Percentiles rank a stretch among this genome's conserved stretches.
Conservation (phyloP, 2,888 invertebrate genomes). For the Dolichopus griseipennis region DNA sequence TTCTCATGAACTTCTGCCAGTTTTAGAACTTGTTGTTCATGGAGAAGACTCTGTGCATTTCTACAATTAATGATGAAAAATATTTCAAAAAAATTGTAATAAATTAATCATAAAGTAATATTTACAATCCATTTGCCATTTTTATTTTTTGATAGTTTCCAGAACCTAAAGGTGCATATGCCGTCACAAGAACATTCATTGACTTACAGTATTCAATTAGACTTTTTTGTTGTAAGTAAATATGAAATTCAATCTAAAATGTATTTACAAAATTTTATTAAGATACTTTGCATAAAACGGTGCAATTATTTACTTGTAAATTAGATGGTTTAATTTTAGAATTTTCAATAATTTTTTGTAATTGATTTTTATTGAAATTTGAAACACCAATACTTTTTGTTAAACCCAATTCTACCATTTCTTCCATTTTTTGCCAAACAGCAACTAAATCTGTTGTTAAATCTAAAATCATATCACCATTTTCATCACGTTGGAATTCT, state of each 20-base stretch:
- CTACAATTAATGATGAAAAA: constrained; percentile 35
- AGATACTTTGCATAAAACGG: no score
- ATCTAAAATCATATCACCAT: constrained; percentile 55
- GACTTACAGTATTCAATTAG: constrained; percentile 54
- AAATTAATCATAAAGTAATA: no score
- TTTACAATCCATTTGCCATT: constrained; percentile 28
- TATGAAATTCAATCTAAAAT: constrained; percentile 63
- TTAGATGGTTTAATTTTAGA: constrained; percentile 55
- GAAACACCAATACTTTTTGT: constrained; percentile 75
- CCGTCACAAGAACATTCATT: constrained; percentile 61
- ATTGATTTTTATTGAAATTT: constrained; percentile 68
- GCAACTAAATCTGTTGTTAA: constrained; percentile 58
- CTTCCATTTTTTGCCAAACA: constrained; percentile 59
- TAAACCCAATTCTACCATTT: constrained; percentile 49
- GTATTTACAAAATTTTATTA: neutral
- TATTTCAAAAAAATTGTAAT: constrained; percentile 11
- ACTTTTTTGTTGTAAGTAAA: constrained; percentile 64
- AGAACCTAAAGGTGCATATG: constrained; percentile 71
- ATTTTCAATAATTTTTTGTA: constrained; percentile 54
- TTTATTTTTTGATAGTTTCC: constrained; percentile 53
- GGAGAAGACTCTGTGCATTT: constrained; percentile 56
- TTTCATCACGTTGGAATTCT: constrained; percentile 43
- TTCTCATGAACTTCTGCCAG: constrained; percentile 55
- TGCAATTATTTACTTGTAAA: constrained; percentile 44
- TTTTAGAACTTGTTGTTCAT: constrained; percentile 49